Conservation (phyloP, 2,888 invertebrate genomes). For the Lepidochrysops patricia region DNA sequence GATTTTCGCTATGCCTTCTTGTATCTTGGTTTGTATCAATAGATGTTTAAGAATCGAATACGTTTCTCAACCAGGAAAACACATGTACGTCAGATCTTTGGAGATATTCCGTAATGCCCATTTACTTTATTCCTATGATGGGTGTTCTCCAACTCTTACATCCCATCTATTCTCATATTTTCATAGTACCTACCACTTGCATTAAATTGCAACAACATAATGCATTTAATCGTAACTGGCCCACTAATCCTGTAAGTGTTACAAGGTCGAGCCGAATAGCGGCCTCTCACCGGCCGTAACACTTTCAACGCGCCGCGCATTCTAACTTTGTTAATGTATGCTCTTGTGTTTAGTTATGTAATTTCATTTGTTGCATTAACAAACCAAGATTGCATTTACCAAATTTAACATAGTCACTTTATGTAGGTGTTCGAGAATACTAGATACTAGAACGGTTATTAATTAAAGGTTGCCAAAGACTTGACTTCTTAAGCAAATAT, state of each 20-base stretch:
- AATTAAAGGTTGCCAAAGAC: neutral
- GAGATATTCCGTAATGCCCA: too few relatives aligned
- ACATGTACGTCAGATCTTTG: too few relatives aligned
- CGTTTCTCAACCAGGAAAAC: too few relatives aligned
- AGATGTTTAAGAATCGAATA: too few relatives aligned
- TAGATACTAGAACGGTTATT: neutral
- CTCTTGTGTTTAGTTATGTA: conserved; percentile 5
- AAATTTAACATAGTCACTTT: neutral
- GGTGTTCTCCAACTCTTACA: too few relatives aligned
- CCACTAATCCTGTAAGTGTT: neutral
- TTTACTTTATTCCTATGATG: too few relatives aligned
- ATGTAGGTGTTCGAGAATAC: neutral
- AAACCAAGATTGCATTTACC: neutral
- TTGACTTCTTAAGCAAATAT: neutral
- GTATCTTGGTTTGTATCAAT: too few relatives aligned
- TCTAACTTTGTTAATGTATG: conserved; percentile 4
- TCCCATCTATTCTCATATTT: too few relatives aligned
- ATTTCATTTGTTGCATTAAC: neutral
- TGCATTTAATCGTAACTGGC: neutral
- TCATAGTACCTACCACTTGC: neutral
- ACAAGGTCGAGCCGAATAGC: conserved; percentile 10
- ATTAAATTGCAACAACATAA: neutral
- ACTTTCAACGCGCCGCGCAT: conserved; percentile 8
- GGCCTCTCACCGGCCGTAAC: neutral
- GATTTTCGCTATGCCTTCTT: neutral